A percentile compares a stretch with the other conserved stretches of the same genome.
These are phyloP conservation scores for Drymonia ruficornis DNA, from an alignment of 2,888 invertebrate species.

Conservation along the genomic window DNA sequence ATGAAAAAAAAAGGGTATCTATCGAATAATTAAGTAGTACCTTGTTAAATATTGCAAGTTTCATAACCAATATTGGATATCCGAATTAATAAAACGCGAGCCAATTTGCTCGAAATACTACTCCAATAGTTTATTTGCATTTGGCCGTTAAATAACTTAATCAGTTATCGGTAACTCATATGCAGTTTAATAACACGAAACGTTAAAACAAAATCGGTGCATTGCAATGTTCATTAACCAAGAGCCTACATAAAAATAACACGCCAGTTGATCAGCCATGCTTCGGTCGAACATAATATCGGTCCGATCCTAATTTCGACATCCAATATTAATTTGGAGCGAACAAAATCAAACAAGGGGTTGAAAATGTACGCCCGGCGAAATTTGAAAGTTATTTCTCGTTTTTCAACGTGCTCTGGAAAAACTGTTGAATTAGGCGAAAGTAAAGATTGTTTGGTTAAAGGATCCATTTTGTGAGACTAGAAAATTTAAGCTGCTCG, in stretches of 20 bases:
- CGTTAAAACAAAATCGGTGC: conserved; percentile 13
- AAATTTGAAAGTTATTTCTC: conserved; percentile 50
- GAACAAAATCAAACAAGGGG: conserved; percentile 53
- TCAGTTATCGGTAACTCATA: conserved; percentile 15
- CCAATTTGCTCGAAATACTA: neutral
- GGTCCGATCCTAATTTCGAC: conserved; percentile 49
- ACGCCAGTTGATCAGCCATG: neutral
- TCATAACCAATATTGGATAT: too few relatives aligned
- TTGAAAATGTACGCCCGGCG: conserved; percentile 44
- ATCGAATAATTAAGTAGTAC: too few relatives aligned
- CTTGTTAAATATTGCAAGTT: too few relatives aligned
- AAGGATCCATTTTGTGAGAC: conserved; percentile 55
- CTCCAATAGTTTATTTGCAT: conserved; percentile 19
- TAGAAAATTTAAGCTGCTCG: conserved; percentile 44
- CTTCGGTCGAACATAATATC: conserved; percentile 50
- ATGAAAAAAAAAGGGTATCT: too few relatives aligned
- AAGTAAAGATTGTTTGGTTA: conserved; percentile 60
- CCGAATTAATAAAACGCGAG: neutral
- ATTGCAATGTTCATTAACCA: neutral
- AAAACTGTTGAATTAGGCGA: conserved; percentile 61
- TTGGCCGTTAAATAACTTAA: conserved; percentile 25
- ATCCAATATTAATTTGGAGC: conserved; percentile 61
- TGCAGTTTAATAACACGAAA: conserved; percentile 16
- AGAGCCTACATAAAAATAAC: neutral
- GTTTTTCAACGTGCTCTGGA: conserved; percentile 42